phyloP scores from a whole-genome alignment of 2,888 invertebrate genomes.

The Netelia virgata region DNA sequence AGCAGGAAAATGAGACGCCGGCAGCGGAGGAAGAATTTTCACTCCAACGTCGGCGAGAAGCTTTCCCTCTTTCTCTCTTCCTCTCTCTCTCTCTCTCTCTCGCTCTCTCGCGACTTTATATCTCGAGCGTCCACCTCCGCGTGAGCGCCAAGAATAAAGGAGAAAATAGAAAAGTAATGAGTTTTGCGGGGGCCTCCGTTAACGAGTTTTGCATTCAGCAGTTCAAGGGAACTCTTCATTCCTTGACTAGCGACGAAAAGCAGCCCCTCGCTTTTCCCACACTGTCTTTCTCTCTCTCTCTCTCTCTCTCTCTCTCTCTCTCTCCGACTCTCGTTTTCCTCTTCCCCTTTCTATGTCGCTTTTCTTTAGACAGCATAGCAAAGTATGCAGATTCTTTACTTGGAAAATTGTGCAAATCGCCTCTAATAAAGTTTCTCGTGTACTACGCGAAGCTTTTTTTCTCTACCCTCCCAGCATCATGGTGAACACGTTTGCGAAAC shows the following conservation, averaged over 20 bases:
- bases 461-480: neutral
- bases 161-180: constrained; percentile 74
- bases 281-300: constrained; percentile 11
- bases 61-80: constrained; percentile 13
- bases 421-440: constrained; percentile 63
- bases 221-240: constrained; percentile 67
- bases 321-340: constrained; percentile 13
- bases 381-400: constrained; percentile 46
- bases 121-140: constrained; percentile 57
- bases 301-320: neutral
- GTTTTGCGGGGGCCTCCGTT: constrained; percentile 70
- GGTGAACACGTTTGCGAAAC: constrained; percentile 29
- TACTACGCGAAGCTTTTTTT: constrained; percentile 41
- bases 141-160: constrained; percentile 64
- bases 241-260: constrained; percentile 59
- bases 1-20: constrained; percentile 22
- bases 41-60: constrained; percentile 53
- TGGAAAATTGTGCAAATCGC: constrained; percentile 67
- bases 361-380: constrained; percentile 26
- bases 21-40: constrained; percentile 54
- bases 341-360: constrained; percentile 4
- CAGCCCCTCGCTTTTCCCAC: constrained; percentile 18
- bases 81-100: constrained; percentile 35
- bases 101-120: constrained; percentile 53
- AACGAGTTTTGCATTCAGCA: constrained; percentile 74